phyloP scores from a whole-genome alignment of 2,888 invertebrate species.

The Ophion costatus region DNA sequence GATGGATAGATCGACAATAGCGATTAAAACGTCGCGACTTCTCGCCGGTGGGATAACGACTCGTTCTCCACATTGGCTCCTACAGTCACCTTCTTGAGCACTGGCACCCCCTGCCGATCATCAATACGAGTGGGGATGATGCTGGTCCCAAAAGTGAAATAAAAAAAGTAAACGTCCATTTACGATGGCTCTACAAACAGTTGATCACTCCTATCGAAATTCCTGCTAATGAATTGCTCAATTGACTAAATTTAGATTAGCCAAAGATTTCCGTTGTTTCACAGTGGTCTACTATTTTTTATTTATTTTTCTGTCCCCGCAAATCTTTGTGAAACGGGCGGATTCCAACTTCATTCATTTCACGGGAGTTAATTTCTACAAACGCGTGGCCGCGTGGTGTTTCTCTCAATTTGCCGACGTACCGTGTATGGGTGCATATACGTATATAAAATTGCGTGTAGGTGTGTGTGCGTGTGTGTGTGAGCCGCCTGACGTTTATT shows the following conservation, averaged over 20 bases:
- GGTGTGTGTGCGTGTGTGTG: neutral
- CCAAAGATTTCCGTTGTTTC: neutral
- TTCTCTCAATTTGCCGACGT: neutral
- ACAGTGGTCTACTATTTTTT: neutral
- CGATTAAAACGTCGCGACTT: constrained; percentile 52
- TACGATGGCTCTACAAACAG: too few relatives aligned
- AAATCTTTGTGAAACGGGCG: constrained; percentile 1
- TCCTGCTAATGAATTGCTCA: neutral
- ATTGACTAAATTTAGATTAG: constrained; percentile 8
- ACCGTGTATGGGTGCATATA: neutral
- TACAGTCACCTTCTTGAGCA: too few relatives aligned
- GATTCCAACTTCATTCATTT: constrained; percentile 71
- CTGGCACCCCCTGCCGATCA: too few relatives aligned
- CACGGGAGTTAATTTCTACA: constrained; percentile 67
- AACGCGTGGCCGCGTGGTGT: constrained; percentile 16
- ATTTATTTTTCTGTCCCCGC: neutral
- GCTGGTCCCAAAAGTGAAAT: too few relatives aligned
- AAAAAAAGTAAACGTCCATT: too few relatives aligned
- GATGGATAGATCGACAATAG: constrained; percentile 60
- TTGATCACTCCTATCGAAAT: neutral
- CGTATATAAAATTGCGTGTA: neutral
- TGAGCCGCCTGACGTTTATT: constrained; percentile 45
- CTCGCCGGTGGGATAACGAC: constrained; percentile 18
- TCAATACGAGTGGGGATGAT: too few relatives aligned
- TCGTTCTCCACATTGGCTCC: too few relatives aligned